Evolutionary conservation across 2,888 invertebrate genomes (phyloP), one percentile per base, ranked within the genome.

Genomic region (Ommatoiulus sabulosus): DNA sequence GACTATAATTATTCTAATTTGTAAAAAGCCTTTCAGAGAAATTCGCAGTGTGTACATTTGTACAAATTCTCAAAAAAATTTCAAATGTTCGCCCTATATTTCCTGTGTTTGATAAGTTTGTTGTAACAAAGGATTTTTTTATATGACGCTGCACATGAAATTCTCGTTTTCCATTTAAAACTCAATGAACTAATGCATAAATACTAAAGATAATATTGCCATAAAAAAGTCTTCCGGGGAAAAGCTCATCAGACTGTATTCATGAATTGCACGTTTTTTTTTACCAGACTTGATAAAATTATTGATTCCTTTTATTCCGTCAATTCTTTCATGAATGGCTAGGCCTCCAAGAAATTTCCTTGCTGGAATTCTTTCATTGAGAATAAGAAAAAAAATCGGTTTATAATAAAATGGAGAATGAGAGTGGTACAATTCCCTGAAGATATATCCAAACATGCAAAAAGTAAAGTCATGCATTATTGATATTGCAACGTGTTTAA

Each of bases 401-500:
- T 72, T 72, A 72, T 24, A 72, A 24, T 72, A 24, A 72, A 72
- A 72, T 72, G 3, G 72, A 72, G 72, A 72, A 72, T 72, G 57
- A 57, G 72, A 17, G 72, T n/a, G 20, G 0, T 72, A 24, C 72
- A 72, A 72, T 72, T 72, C 72, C 72, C 72, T 72, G 5, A 24
- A 72, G 8, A 72, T 46, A 46, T 6, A 72, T 72, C 6, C 20
- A 72, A 8, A 24, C 24, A n/a, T 72, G 7, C 3, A 2, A 72
- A 72, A 24, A 6, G 72, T 57, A n/a, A 5, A 57, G 6, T 57
- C 57, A 57, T 57, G 57, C 57, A 57, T 57, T 57, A 57, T 57
- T 3, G 17, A 57, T 17, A 57, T 1, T 4, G 17, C n/a, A 17
- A 57, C 57, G 17, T 57, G 57, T 1, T 57, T 57, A n/a, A n/a